A percentile compares a stretch with the other conserved stretches of the same genome.
phyloP scores from a whole-genome alignment of 2,888 invertebrate genomes.

The Cheilosia urbana region DNA sequence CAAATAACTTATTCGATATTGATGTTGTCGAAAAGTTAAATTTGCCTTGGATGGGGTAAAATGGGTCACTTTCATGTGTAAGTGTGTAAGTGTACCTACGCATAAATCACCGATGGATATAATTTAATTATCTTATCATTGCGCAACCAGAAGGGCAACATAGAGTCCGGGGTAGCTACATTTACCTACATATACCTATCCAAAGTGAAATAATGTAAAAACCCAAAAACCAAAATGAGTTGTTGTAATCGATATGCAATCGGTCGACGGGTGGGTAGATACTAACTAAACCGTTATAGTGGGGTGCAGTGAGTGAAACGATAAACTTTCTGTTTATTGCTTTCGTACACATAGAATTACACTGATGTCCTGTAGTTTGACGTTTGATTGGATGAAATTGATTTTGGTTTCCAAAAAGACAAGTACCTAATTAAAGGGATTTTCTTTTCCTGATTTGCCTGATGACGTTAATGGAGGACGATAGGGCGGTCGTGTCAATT shows the following conservation, averaged over 20 bases:
- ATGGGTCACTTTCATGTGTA: conserved; percentile 21
- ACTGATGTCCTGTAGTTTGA: conserved; percentile 4
- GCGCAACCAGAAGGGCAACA: neutral
- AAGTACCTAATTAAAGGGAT: conserved; percentile 11
- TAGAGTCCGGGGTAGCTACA: neutral
- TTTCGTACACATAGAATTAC: neutral
- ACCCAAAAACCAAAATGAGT: no score
- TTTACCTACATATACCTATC: no score
- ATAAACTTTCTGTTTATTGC: conserved; percentile 19
- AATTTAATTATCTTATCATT: conserved; percentile 34
- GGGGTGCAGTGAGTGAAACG: neutral
- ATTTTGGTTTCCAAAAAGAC: neutral
- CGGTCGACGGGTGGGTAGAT: conserved; percentile 5
- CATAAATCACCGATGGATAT: conserved; percentile 36
- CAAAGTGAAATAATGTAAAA: neutral
- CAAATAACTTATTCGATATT: conserved; percentile 32
- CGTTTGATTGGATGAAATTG: conserved; percentile 15
- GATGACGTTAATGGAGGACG: neutral
- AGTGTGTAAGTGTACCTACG: no score
- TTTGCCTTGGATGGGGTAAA: neutral
- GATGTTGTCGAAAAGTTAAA: conserved; percentile 1
- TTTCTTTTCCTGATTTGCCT: neutral
- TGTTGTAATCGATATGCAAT: conserved; percentile 13
- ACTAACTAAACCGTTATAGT: conserved; percentile 21
- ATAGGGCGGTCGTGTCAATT: no score